Conservation (phyloP, 2,113 vertebrate species). For the Cygnus buccinator region DNA sequence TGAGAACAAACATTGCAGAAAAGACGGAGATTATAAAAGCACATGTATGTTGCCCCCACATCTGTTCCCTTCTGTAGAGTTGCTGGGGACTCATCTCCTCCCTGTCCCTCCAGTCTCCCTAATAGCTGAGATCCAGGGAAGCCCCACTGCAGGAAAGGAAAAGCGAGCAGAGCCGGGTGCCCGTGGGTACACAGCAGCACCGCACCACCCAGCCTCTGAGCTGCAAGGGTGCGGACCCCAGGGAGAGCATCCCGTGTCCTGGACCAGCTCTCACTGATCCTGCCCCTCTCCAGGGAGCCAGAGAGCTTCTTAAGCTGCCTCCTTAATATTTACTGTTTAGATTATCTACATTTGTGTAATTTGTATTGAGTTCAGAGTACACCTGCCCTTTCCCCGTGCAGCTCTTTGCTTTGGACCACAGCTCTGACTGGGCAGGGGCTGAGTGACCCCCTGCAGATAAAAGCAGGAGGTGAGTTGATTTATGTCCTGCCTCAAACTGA, state of each 20-base stretch:
- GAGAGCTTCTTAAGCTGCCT: background rate
- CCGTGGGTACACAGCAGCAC: background rate
- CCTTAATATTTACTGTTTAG: background rate
- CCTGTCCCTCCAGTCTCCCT: background rate
- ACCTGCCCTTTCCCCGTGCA: background rate
- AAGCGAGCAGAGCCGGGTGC: background rate
- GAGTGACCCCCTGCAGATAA: background rate
- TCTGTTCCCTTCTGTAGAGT: background rate
- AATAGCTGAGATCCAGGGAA: background rate
- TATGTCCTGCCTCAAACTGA: background rate
- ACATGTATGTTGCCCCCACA: background rate
- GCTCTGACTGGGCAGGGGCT: background rate
- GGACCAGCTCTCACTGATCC: background rate
- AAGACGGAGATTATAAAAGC: slow-evolving; percentile 44
- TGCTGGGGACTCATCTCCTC: background rate
- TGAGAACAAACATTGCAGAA: slow-evolving; percentile 30
- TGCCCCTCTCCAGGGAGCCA: background rate
- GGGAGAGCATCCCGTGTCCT: background rate
- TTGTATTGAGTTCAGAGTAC: background rate
- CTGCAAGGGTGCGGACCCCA: background rate
- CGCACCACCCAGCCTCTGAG: background rate
- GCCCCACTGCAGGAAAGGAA: background rate
- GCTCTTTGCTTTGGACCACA: background rate
- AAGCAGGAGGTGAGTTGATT: rapidly evolving
- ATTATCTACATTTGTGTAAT: background rate